Evolutionary conservation across 2,113 vertebrate genomes (phyloP).

Genomic region (Cynocephalus volans): DNA sequence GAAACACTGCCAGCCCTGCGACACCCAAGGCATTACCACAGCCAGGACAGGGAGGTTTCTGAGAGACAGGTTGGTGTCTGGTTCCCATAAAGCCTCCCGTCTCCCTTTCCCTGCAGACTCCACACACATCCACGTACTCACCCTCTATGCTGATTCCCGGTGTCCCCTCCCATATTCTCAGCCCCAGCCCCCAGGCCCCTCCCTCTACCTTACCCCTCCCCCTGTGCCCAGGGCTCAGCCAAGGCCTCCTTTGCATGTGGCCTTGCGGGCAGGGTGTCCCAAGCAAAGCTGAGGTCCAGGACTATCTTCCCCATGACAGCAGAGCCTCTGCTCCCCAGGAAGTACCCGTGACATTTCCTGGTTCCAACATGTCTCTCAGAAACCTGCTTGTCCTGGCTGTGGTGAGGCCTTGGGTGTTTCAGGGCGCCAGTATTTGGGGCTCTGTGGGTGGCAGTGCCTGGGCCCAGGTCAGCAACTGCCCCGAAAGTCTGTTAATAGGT

Average conservation of each 20-base stretch:
- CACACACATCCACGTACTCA: fast-evolving
- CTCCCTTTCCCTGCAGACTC: background rate
- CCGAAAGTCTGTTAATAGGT: background rate
- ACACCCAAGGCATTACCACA: background rate
- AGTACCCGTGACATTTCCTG: background rate
- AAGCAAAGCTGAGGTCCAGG: background rate
- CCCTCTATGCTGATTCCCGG: too few species aligned
- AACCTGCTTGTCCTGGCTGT: too few species aligned
- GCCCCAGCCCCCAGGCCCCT: background rate
- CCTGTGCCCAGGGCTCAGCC: too few species aligned
- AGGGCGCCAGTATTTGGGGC: background rate
- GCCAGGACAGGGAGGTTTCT: background rate
- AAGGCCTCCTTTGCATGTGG: background rate
- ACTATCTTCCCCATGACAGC: fast-evolving
- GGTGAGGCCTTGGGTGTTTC: background rate
- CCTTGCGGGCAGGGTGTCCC: background rate
- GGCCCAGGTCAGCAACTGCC: background rate
- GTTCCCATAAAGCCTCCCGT: fast-evolving
- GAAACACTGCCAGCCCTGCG: fast-evolving
- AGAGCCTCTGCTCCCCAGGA: background rate
- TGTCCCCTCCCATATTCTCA: too few species aligned
- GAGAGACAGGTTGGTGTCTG: background rate
- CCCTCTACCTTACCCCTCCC: background rate
- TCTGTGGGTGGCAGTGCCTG: background rate
- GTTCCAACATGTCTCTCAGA: too few species aligned